Conservation (phyloP, 2,888 invertebrate genomes). For the Cotesia congregata region DNA sequence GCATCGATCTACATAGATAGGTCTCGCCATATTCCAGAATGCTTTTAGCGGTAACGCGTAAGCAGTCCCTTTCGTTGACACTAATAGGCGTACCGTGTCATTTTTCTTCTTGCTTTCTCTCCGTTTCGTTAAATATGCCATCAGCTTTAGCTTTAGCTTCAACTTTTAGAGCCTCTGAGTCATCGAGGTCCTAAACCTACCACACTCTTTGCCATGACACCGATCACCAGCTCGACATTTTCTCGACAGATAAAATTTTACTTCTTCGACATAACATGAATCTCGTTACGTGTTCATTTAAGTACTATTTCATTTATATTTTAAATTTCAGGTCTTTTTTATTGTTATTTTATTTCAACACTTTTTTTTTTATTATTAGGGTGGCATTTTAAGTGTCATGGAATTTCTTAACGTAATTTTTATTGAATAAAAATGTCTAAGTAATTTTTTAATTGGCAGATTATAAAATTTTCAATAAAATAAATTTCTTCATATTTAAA, state of each 20-base stretch:
- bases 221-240: not conserved
- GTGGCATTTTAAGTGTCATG: too few relatives aligned
- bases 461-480: too few relatives aligned
- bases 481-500: too few relatives aligned
- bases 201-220: not conserved
- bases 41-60: slow-evolving; percentile 58
- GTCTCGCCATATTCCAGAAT: slow-evolving; percentile 61
- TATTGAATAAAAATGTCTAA: too few relatives aligned
- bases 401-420: too few relatives aligned
- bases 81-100: slow-evolving; percentile 59
- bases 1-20: slow-evolving; percentile 64
- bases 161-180: not conserved
- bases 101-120: slow-evolving; percentile 29
- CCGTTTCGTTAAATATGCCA: not conserved
- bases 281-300: not conserved
- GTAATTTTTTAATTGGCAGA: too few relatives aligned
- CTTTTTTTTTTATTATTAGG: too few relatives aligned
- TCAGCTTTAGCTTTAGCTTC: not conserved
- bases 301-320: not conserved
- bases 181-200: not conserved
- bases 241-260: not conserved
- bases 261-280: not conserved
- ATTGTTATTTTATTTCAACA: too few relatives aligned
- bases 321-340: not conserved
- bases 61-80: slow-evolving; percentile 45